phyloP scores from a whole-genome alignment of 2,113 vertebrate species.

The Hassar affinis region DNA sequence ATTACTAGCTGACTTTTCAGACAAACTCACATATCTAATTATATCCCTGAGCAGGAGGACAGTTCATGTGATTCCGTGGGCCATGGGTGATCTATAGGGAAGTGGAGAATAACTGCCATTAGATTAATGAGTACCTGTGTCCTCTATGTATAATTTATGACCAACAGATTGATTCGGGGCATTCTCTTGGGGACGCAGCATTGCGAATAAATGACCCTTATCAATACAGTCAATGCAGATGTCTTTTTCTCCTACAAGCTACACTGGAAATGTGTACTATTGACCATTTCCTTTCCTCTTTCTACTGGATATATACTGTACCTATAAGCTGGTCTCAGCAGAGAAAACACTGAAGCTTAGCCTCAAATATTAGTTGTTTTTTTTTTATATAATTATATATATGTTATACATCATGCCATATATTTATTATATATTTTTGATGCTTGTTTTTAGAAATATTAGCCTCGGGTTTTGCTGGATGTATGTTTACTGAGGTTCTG shows the following conservation, averaged over 20 bases:
- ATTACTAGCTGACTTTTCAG: neutral
- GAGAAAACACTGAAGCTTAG: neutral
- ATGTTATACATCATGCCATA: neutral
- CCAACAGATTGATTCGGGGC: conserved; percentile 33
- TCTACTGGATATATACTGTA: neutral
- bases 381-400: neutral
- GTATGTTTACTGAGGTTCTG: neutral
- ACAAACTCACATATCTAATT: neutral
- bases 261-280: neutral
- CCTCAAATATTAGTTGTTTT: neutral
- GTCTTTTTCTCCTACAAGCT: neutral
- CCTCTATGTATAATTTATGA: conserved; percentile 52
- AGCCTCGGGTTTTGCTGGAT: neutral
- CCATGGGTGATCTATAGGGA: conserved; percentile 2
- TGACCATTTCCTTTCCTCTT: neutral
- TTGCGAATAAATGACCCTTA: neutral
- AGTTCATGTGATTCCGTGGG: neutral
- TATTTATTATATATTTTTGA: neutral
- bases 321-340: neutral
- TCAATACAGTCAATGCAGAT: conserved; percentile 34
- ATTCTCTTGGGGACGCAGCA: neutral
- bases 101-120: conserved; percentile 30
- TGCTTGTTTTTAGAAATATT: neutral
- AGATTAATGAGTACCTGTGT: conserved; percentile 52
- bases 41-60: neutral